Base-by-base conservation (phyloP, 2,113 vertebrate species). In the Alligator mississippiensis region DNA sequence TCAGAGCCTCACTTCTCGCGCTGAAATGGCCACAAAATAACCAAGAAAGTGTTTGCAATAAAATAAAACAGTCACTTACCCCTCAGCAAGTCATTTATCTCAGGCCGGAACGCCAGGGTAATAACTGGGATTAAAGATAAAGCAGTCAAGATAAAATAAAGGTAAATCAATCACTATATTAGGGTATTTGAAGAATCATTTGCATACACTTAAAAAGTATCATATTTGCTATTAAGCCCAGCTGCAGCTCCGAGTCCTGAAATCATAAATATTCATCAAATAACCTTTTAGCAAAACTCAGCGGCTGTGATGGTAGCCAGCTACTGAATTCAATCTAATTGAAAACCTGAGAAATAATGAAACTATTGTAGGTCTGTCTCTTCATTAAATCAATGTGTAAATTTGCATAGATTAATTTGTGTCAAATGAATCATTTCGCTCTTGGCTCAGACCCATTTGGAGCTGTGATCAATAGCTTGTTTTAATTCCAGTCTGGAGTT, bases 321-420 rank as follows among this genome's bases (percentile, higher is more conserved):
- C 82, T 85, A 94, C 93, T 87, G 93, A 96, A 95, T 95, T 95
- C 95, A 94, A 92, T 91, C 94, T 96, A 97, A 96, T 94, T 93
- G 95, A 97, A 97, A 97, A 97, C 90, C 80, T 89, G 91, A 96
- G 90, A 91, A 94, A 92, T 97, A 97, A 97, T 96, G 93, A 96
- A 97, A 96, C 94, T 90, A 96, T 96, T 96, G 90, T 87, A 77
- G 91, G 95, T 90, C 96, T 94, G 87, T 88, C 90, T 96, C 95
- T 95, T 96, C 93, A 96, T 96, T 96, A 96, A 96, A 96, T 95
- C 93, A 96, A 87, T 95, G 93, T 90, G 93, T 91, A 96, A 93
- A 97, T 96, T 95, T 97, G 93, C 95, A 96, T 96, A 96, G 95
- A 95, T 96, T 96, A 97, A 97, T 96, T 95, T 96, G 91, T 13